Conservation (phyloP, 2,797 vertebrate species). For the Onychomys torridus region DNA sequence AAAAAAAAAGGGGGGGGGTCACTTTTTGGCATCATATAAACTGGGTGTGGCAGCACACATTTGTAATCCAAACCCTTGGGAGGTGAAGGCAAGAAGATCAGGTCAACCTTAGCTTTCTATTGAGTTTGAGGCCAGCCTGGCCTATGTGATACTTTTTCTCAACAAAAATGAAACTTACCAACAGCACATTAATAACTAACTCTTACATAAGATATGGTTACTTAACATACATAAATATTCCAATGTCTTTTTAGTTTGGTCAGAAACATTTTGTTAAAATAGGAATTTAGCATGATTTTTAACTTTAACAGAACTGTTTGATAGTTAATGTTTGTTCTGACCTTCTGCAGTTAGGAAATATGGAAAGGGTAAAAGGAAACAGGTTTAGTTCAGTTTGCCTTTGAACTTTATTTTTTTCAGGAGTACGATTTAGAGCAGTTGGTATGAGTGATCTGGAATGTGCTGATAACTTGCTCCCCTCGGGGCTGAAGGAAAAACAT, state of each 20-base stretch:
- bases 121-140: not conserved
- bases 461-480: not conserved
- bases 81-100: not conserved
- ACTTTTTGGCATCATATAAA: not conserved
- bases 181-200: not conserved
- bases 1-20: not conserved
- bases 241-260: not conserved
- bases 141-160: not conserved
- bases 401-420: constrained; percentile 58
- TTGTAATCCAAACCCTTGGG: not conserved
- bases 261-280: constrained; percentile 36
- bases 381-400: constrained; percentile 17
- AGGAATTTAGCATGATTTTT: constrained; percentile 57
- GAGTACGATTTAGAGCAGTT: constrained; percentile 42
- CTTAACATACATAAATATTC: constrained; percentile 38
- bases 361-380: constrained; percentile 27
- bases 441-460: not conserved
- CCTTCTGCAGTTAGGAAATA: not conserved
- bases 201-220: not conserved
- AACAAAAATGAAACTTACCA: not conserved
- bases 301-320: constrained; percentile 65
- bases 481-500: not conserved
- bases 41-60: not conserved
- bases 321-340: constrained; percentile 58
- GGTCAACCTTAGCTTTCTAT: not conserved